A percentile compares a stretch with the other conserved stretches of the same genome.
These are phyloP conservation scores for Eristalis pertinax DNA, from an alignment of 2,888 invertebrate species.

Conservation along the genomic window DNA sequence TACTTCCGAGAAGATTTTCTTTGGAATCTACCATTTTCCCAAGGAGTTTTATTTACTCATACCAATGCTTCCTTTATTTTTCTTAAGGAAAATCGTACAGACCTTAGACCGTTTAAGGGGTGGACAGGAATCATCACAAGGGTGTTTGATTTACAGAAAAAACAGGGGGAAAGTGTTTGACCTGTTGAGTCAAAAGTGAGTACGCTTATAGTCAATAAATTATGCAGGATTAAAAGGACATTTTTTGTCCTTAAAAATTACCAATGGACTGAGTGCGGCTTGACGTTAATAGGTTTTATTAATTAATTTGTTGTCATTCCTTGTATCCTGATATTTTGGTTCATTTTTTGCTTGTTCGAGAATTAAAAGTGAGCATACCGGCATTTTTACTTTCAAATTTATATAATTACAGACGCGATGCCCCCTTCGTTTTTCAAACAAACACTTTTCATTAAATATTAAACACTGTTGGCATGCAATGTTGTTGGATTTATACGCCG, in stretches of 20 bases:
- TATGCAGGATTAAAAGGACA: conserved; percentile 66
- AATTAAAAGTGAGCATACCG: no score
- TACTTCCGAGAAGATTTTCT: conserved; percentile 77
- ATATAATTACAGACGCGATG: no score
- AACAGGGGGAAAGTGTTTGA: conserved; percentile 57
- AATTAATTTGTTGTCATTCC: conserved; percentile 45
- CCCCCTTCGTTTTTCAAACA: no score
- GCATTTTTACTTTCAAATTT: no score
- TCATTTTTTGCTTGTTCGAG: neutral
- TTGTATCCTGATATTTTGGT: conserved; percentile 7
- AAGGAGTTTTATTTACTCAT: conserved; percentile 32
- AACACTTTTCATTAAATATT: no score
- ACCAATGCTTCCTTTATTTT: conserved; percentile 25
- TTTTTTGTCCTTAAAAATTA: conserved; percentile 38
- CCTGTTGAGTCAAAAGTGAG: conserved; percentile 64
- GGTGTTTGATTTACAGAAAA: conserved; percentile 62
- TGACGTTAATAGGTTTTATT: conserved; percentile 56
- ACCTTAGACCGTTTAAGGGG: conserved; percentile 29
- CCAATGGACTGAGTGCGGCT: conserved; percentile 8
- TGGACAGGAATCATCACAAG: conserved; percentile 43
- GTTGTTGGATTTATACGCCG: no score
- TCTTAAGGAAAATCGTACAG: conserved; percentile 19
- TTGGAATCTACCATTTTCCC: conserved; percentile 59
- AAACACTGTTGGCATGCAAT: no score
- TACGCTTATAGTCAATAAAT: conserved; percentile 64